These are phyloP conservation scores for Sussaba pulchella DNA, from an alignment of 2,888 invertebrate genomes.

Conservation along the genomic window DNA sequence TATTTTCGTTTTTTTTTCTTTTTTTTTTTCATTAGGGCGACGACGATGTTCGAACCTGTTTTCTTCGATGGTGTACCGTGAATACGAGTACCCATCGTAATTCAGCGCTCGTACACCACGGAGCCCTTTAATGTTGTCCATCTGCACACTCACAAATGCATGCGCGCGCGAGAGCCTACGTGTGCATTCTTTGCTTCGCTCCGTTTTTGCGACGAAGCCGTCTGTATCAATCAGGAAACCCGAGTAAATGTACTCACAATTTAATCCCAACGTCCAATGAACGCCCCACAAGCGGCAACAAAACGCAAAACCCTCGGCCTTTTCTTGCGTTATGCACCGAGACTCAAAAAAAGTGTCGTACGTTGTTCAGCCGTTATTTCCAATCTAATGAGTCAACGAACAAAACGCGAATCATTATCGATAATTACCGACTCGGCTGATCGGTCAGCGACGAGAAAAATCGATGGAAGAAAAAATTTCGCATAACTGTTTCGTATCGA, in stretches of 20 bases:
- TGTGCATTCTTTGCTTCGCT: constrained; percentile 68
- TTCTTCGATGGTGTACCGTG: constrained; percentile 43
- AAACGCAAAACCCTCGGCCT: neutral
- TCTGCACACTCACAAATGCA: too few relatives aligned
- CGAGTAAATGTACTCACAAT: constrained; percentile 39
- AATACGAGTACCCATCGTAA: neutral
- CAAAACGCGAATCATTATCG: constrained; percentile 37
- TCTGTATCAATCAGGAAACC: constrained; percentile 78
- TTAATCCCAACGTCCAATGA: constrained; percentile 36
- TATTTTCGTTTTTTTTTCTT: constrained; percentile 9
- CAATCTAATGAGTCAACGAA: constrained; percentile 39
- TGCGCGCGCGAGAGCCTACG: too few relatives aligned
- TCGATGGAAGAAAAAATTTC: neutral
- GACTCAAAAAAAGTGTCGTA: constrained; percentile 30
- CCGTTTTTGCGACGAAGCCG: constrained; percentile 76
- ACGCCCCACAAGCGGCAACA: constrained; percentile 30
- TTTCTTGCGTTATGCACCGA: neutral
- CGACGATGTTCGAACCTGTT: constrained; percentile 75
- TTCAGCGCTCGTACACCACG: neutral
- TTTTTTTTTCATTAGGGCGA: constrained; percentile 59
- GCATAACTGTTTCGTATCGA: neutral
- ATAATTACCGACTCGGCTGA: constrained; percentile 40
- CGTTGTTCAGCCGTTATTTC: constrained; percentile 54
- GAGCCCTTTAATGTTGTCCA: neutral
- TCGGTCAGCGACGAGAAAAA: constrained; percentile 17